A percentile compares a stretch with the other conserved stretches of the same genome.
Conservation (phyloP, 2,113 vertebrate genomes). For the Euleptes europaea region DNA sequence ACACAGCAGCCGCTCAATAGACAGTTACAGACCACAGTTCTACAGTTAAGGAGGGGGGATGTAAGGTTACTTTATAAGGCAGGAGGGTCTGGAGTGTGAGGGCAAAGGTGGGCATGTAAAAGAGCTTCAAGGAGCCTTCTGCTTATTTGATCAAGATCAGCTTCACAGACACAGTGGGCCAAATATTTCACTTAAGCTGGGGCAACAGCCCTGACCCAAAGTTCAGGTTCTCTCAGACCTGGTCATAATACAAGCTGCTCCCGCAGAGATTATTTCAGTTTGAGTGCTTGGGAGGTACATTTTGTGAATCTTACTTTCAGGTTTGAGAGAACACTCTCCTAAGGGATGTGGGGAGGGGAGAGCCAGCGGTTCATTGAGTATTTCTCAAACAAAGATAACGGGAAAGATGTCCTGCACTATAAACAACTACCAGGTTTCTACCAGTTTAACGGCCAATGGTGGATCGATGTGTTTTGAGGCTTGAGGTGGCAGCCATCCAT, state of each 20-base stretch:
- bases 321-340: no score
- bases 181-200: conserved; percentile 29
- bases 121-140: no score
- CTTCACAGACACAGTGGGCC: conserved; percentile 24
- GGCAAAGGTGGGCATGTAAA: no score
- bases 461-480: no score
- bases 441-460: no score
- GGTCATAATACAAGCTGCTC: conserved; percentile 28
- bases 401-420: no score
- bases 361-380: no score
- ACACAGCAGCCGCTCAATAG: neutral
- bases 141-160: neutral
- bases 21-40: neutral
- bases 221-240: conserved; percentile 9
- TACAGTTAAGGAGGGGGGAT: neutral
- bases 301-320: no score
- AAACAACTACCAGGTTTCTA: no score
- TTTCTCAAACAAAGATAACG: no score
- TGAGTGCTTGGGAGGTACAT: neutral
- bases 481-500: no score
- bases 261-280: neutral
- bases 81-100: neutral
- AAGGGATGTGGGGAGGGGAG: no score
- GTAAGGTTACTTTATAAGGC: neutral
- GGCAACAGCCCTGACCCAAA: conserved; percentile 1